These are phyloP conservation scores for Galeopsomyia nigrocyanea DNA, from an alignment of 2,888 invertebrate genomes.

Conservation along the genomic window DNA sequence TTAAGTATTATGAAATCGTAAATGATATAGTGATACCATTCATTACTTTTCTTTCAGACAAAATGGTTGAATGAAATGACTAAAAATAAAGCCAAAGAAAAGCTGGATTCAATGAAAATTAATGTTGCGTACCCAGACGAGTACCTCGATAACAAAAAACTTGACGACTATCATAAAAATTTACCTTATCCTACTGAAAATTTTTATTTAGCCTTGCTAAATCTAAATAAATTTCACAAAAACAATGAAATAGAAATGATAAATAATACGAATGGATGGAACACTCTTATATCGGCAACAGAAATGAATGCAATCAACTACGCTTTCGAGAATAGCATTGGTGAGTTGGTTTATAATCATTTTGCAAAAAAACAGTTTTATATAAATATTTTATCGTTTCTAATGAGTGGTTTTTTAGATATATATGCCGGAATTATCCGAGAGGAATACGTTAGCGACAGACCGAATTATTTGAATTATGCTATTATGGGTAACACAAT, in stretches of 20 bases:
- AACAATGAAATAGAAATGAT: neutral
- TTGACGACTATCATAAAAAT: neutral
- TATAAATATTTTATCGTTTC: neutral
- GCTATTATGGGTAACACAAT: conserved; percentile 93
- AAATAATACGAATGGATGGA: neutral
- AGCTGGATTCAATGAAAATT: neutral
- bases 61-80: neutral
- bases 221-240: neutral
- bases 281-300: neutral
- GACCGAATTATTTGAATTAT: conserved; percentile 95
- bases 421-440: neutral
- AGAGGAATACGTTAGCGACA: neutral
- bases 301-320: neutral
- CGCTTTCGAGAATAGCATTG: neutral
- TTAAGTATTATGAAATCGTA: no score
- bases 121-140: neutral
- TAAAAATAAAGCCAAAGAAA: neutral
- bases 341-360: neutral
- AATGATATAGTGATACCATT: no score
- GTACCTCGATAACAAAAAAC: neutral
- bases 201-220: neutral
- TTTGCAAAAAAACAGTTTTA: neutral
- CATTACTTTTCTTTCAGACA: no score
- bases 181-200: neutral
- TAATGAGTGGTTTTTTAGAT: neutral